Evolutionary conservation across 2,888 invertebrate genomes (phyloP), one percentile per base, ranked within the genome.

Genomic region (Drosophila anceps): DNA sequence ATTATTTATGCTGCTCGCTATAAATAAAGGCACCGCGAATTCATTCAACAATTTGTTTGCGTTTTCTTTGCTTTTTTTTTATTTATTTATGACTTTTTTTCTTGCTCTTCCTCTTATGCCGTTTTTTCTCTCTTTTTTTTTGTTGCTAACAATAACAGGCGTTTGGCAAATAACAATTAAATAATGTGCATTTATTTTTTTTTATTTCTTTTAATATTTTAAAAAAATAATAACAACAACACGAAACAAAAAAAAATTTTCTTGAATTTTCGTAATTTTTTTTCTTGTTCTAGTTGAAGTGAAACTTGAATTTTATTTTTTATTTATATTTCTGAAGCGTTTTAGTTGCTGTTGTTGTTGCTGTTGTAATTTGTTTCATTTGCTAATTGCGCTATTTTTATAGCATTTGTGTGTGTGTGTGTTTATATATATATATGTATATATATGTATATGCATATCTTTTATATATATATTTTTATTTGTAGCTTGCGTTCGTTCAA

Each of bases 1-100:
- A 62, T 69, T 83, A 71, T 74, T 83, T 82, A 75, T 84, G 77
- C 81, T 82, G 82, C 82, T 84, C 78, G 88, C 84, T 92, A 91
- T 91, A 91, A 91, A 91, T 91, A 91, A 91, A 91, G 91, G 91
- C 91, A 91, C 91, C 91, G 88, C 91, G 91, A 91, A 92, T 91
- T 91, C 83, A 88, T 91, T 88, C 83, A 92, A 92, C 91, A 91
- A 90, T 83, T 76, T 79, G 43, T 53, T 50, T 50, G 50, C 48
- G 27, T 53, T 35, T 35, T 51, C 15, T 54, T 39, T 12, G 7
- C n/a, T n/a, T 39, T 37, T 35, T 9, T 27, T n/a, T 69, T 61
- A 60, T 55, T 43, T 79, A 61, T 67, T 50, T 60, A 44, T 65
- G 72, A 54, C 58, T 73, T 55, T 59, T 59, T 18, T 24, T 29